Base-by-base conservation (phyloP, 1,140 invertebrate species). In the Pseudomyrmex flavicornis region DNA sequence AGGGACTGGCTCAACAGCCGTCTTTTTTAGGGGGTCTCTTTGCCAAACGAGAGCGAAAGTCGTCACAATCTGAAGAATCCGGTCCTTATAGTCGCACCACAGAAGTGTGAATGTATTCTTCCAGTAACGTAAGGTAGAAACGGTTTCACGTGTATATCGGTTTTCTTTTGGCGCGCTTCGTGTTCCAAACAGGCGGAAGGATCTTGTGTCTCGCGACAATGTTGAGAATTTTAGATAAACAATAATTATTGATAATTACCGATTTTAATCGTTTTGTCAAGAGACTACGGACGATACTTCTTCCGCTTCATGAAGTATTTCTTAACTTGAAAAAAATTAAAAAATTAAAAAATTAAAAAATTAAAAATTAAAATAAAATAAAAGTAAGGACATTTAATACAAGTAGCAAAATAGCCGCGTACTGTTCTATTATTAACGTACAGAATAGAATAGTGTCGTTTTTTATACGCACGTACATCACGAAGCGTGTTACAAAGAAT, bases 1-100 rank as follows among this genome's bases (percentile, higher is more conserved):
- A 95, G 88, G 90, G 91, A 69, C 79, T 94, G 22, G 90, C 92
- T 83, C 94, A 95, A 85, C 95, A 95, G 86, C 95, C 95, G 63
- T 95, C 95, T 66, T 96, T 96, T 94, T 93, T 96, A 83, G 95
- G 95, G 35, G 95, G 95, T 77, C 93, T 96, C 61, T 96, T 96
- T 86, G 94, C 95, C 85, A 96, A 96, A 89, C 95, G 95, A 69
- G 95, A 95, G 89, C 91, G 95, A 86, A 95, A 95, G 80, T 76
- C 94, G 62, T 95, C 95, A 15, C 92, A 95, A 77, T 93, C 93
- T 59, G 93, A 95, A 77, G 94, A 95, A 22, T 87, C 90, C n/a
- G 85, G 90, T 58, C 93, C 92, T 1, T 94, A 92, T 87, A 94
- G 94, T 85, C 93, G 94, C 44, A 95, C 93, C 46, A 95, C 94